These are phyloP conservation scores for Dugesia japonica DNA, from an alignment of 2,888 invertebrate genomes.

Conservation along the genomic window DNA sequence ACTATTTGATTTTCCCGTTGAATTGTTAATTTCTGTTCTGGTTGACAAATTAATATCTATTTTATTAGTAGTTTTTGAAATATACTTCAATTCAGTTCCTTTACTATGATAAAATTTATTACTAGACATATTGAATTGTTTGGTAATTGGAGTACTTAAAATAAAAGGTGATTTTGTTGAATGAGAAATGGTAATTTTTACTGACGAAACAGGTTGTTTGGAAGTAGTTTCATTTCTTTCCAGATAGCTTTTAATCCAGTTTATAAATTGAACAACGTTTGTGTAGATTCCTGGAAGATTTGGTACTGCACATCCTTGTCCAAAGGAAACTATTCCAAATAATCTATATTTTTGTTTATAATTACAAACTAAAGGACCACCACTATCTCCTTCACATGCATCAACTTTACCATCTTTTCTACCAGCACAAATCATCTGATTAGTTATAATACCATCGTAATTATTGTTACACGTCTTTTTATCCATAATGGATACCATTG, in stretches of 20 bases:
- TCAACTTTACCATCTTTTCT: not conserved
- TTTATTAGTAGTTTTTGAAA: too few species aligned
- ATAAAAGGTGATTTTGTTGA: too few species aligned
- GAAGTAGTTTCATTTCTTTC: not conserved
- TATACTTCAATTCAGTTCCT: not conserved
- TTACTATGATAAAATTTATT: too few species aligned
- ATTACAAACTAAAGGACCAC: not conserved
- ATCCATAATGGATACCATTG: not conserved
- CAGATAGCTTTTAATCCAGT: not conserved
- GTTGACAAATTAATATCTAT: too few species aligned
- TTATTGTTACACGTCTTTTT: not conserved
- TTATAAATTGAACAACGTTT: not conserved
- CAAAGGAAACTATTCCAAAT: not conserved
- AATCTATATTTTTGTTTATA: not conserved
- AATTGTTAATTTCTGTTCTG: too few species aligned
- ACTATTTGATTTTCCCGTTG: too few species aligned
- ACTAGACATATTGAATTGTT: too few species aligned
- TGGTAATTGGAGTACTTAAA: too few species aligned
- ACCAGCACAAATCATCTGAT: not conserved
- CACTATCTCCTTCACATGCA: not conserved
- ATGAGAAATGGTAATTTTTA: too few species aligned
- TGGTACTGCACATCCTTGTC: not conserved
- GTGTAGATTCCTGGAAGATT: not conserved
- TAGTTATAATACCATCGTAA: not conserved
- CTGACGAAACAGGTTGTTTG: not conserved